These are phyloP conservation scores for Cygnus olor DNA, from an alignment of 2,797 vertebrate species.

Conservation along the genomic window DNA sequence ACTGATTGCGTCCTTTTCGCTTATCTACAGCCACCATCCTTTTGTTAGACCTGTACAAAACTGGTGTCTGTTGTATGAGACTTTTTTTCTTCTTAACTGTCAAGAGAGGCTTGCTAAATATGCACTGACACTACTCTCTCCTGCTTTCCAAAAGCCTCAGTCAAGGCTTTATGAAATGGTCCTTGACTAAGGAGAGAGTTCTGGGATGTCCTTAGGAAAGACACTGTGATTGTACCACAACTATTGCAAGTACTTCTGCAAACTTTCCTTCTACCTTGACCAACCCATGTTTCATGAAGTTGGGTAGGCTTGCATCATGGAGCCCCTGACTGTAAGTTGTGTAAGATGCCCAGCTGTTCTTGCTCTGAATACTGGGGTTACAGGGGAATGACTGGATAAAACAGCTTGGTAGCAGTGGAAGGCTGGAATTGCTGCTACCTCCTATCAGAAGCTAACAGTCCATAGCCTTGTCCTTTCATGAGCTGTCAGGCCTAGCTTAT, in stretches of 20 bases:
- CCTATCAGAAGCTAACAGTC: background rate
- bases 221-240: background rate
- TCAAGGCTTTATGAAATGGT: no score
- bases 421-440: background rate
- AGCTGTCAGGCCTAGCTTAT: background rate
- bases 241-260: rapidly evolving
- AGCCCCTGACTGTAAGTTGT: background rate
- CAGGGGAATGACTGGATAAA: rapidly evolving
- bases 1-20: background rate
- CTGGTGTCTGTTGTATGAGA: no score
- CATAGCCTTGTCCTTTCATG: background rate
- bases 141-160: background rate
- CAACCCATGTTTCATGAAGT: rapidly evolving
- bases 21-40: background rate
- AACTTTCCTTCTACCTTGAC: background rate
- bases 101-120: background rate
- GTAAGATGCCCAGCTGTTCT: background rate
- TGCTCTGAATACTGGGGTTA: no score
- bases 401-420: background rate
- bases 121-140: no score
- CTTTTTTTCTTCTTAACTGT: no score
- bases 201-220: background rate
- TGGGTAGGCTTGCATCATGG: background rate
- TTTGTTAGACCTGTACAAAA: background rate
- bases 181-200: no score